A percentile compares a stretch with the other conserved stretches of the same genome.
These are phyloP conservation scores for Piaya cayana DNA, from an alignment of 2,113 vertebrate genomes.

Conservation along the genomic window DNA sequence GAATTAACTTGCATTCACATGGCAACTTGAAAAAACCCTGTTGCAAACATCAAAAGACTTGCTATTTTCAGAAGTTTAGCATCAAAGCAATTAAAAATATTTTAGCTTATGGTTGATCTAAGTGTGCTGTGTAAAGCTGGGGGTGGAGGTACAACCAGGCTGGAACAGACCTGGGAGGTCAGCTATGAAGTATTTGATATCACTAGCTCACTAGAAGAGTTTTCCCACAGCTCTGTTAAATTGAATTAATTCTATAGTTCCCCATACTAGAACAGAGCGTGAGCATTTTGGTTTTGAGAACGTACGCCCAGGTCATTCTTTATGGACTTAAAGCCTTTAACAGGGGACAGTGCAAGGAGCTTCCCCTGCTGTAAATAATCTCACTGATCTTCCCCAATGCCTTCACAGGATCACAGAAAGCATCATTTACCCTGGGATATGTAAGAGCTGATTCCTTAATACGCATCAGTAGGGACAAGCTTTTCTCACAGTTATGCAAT, in stretches of 20 bases:
- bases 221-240: slow-evolving; percentile 44
- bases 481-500: neutral
- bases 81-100: slow-evolving; percentile 40
- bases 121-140: neutral
- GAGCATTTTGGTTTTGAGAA: neutral
- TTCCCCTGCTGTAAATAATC: neutral
- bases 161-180: slow-evolving; percentile 12
- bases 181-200: slow-evolving; percentile 40
- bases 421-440: neutral
- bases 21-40: neutral
- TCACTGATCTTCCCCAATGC: neutral
- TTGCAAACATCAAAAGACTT: slow-evolving; percentile 13
- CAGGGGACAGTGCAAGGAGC: neutral
- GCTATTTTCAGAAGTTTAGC: slow-evolving; percentile 28
- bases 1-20: neutral
- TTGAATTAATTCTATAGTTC: neutral
- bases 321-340: neutral
- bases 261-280: neutral
- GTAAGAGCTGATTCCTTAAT: neutral
- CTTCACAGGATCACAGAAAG: neutral
- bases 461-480: neutral
- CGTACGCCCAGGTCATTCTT: rapidly evolving
- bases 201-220: neutral
- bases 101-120: neutral
- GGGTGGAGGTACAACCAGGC: neutral